Evolutionary conservation across 2,113 vertebrate genomes (phyloP), one percentile per base, ranked within the genome.

Genomic region (Patagioenas fasciata): DNA sequence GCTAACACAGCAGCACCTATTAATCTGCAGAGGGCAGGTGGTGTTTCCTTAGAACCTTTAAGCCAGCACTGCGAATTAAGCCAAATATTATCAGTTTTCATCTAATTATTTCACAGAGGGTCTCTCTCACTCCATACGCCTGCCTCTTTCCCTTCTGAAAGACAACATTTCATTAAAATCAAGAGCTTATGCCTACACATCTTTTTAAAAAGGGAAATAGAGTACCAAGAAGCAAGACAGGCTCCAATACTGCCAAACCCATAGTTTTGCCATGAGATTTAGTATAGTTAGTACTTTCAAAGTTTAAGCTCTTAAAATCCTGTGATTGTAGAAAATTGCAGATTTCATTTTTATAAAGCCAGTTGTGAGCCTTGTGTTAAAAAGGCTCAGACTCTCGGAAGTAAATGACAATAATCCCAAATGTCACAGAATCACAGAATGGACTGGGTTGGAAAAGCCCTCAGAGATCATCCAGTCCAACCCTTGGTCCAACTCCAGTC

Each of bases 11-110:
- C 26, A 4, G 38, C 10, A 4, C 80, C 51, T 69, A 78, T 89
- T 96, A 87, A 93, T 92, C 95, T 95, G 61, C 60, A 78, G 47
- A 74, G 58, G 71, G 61, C 66, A 79, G 94, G 61, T 36, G 64
- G 14, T 87, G 69, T 38, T 92, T 88, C 26, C 34, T 60, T 34
- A 58, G 36, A 48, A 65, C 21, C 18, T 81, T 62, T 42, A 38
- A 32, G 32, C 50, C 70, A 64, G 50, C 16, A 3, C 65, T 64
- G 54, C n/a, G 47, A n/a, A 73, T 57, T 60, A 82, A 85, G 31
- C 31, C 60, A 67, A 82, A 78, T 77, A 60, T 88, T 67, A 58
- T 50, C 75, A 78, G 28, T 69, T 85, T 67, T 53, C 65, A 78
- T 19, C 84, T 88, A 48, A 69, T 94, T 79, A 71, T 34, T 92